Evolutionary conservation across 2,888 invertebrate genomes (phyloP).

Genomic region (Argyra leucocephala): DNA sequence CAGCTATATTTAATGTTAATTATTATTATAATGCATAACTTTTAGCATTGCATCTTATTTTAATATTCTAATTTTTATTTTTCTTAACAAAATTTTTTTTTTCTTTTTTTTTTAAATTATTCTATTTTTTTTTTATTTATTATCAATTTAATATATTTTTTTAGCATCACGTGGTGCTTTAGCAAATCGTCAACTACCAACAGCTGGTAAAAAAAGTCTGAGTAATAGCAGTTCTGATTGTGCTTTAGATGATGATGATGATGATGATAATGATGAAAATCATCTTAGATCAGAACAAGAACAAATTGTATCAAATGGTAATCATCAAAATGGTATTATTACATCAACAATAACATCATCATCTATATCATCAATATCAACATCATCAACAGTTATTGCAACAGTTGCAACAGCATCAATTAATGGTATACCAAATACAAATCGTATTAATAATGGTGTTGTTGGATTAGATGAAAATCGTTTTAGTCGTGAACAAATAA

Average conservation of each 20-base stretch:
- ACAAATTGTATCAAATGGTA: slow-evolving; percentile 45
- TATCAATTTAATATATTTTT: slow-evolving; percentile 15
- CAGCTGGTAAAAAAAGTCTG: slow-evolving; percentile 45
- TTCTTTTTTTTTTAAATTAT: not conserved
- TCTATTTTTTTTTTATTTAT: not conserved
- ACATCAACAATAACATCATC: slow-evolving; percentile 24
- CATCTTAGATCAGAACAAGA: slow-evolving; percentile 44
- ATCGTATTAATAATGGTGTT: not conserved
- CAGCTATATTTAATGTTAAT: no score
- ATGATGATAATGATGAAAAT: slow-evolving; percentile 31
- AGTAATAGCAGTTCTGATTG: slow-evolving; percentile 62
- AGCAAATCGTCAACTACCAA: slow-evolving; percentile 62
- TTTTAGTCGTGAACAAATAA: slow-evolving; percentile 38
- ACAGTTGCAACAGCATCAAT: slow-evolving; percentile 22
- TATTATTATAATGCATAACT: no score
- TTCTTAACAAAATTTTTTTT: no score
- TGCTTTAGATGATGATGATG: slow-evolving; percentile 56
- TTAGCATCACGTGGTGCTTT: slow-evolving; percentile 63
- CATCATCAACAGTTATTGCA: slow-evolving; percentile 24
- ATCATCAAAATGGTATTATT: slow-evolving; percentile 30
- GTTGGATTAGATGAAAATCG: slow-evolving; percentile 25
- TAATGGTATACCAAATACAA: slow-evolving; percentile 20
- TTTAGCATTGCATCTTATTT: no score
- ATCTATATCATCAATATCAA: slow-evolving; percentile 12
- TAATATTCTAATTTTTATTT: no score